Conservation (phyloP, 2,113 vertebrate genomes). For the Sturnus vulgaris region DNA sequence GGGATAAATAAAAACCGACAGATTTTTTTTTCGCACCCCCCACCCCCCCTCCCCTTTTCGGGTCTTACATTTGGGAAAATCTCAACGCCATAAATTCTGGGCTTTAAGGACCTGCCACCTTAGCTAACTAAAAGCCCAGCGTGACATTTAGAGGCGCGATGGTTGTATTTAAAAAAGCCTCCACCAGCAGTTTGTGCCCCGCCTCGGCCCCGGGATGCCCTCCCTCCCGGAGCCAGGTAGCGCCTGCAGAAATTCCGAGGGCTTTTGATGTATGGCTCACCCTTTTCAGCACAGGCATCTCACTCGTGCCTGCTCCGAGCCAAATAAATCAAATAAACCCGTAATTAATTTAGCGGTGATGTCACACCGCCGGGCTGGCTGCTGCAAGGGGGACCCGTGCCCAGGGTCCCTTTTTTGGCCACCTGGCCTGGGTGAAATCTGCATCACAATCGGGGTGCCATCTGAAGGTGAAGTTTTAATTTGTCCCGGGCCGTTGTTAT, state of each 20-base stretch:
- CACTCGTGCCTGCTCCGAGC: neutral
- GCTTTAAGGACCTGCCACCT: constrained; percentile 70
- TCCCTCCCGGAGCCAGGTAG: constrained; percentile 52
- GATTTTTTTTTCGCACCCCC: neutral
- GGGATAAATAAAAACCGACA: constrained; percentile 83
- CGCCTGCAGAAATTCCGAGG: constrained; percentile 52
- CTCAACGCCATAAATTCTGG: constrained; percentile 66
- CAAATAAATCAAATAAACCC: neutral
- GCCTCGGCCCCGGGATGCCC: constrained; percentile 42
- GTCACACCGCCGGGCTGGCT: neutral
- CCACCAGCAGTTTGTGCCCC: constrained; percentile 63
- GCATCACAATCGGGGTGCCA: constrained; percentile 72
- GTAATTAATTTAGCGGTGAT: constrained; percentile 14
- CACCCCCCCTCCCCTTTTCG: neutral
- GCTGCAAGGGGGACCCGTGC: neutral
- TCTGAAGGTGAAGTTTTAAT: constrained; percentile 79
- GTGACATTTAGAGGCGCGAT: constrained; percentile 73
- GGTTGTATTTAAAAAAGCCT: constrained; percentile 69
- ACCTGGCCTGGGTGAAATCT: constrained; percentile 33
- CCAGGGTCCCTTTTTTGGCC: neutral
- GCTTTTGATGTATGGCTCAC: constrained; percentile 65
- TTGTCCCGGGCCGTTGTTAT: constrained; percentile 69
- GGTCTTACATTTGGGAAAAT: constrained; percentile 65
- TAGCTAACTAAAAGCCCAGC: constrained; percentile 71
- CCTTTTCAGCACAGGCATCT: constrained; percentile 54